Conservation (phyloP, 2,797 vertebrate species). For the Anguilla obscura region DNA sequence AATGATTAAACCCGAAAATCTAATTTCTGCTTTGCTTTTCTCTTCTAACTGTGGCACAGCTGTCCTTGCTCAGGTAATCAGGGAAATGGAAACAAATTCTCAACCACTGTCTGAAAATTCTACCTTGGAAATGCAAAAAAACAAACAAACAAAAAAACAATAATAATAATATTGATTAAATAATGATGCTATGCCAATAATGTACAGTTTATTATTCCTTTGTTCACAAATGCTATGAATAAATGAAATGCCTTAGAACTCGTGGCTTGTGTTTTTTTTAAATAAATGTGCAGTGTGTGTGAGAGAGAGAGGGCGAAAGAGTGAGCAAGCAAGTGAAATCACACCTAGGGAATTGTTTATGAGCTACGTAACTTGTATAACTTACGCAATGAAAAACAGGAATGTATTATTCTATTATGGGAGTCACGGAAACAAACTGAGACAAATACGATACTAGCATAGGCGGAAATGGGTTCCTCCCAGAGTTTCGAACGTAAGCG, state of each 20-base stretch:
- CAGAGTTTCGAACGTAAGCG: no score
- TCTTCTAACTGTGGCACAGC: background rate
- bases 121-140: slow-evolving; percentile 24
- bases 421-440: no score
- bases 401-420: no score
- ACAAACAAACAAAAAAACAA: slow-evolving; percentile 30
- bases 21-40: background rate
- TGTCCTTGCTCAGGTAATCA: background rate
- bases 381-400: no score
- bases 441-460: no score
- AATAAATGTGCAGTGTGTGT: no score
- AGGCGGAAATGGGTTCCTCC: no score
- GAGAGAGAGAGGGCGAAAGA: no score
- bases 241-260: slow-evolving; percentile 58
- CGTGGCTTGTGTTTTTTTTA: background rate
- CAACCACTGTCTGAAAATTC: slow-evolving; percentile 48
- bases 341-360: no score
- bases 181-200: slow-evolving; percentile 1
- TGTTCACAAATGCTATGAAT: slow-evolving; percentile 62
- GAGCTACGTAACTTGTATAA: no score
- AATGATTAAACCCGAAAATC: background rate
- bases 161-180: slow-evolving; percentile 48
- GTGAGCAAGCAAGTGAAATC: no score
- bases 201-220: slow-evolving; percentile 53
- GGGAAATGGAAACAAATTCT: slow-evolving; percentile 28